phyloP scores from a whole-genome alignment of 2,797 vertebrate species.

The Takifugu rubripes region DNA sequence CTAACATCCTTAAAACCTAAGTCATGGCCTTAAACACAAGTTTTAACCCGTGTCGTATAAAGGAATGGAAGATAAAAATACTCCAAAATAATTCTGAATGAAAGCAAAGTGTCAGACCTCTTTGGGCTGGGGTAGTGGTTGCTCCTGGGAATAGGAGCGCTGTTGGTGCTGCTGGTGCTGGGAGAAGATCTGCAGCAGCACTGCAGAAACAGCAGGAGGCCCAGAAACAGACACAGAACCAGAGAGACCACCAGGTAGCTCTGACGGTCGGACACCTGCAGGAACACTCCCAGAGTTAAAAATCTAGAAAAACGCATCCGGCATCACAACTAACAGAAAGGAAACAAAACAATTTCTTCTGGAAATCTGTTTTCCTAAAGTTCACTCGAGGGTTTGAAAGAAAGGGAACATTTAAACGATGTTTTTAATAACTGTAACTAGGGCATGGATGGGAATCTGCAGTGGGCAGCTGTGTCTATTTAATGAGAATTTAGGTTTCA shows the following conservation, averaged over 20 bases:
- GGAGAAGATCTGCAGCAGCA: conserved; percentile 81
- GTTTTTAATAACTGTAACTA: background rate
- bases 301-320: background rate
- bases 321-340: background rate
- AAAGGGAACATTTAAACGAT: background rate
- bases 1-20: background rate
- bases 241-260: conserved; percentile 89
- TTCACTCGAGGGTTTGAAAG: background rate
- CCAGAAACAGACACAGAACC: conserved; percentile 86
- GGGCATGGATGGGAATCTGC: background rate
- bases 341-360: background rate
- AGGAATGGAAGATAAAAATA: background rate
- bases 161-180: conserved; percentile 65
- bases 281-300: background rate
- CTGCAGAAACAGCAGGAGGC: conserved; percentile 88
- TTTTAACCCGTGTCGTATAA: too few relatives aligned
- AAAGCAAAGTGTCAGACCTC: conserved; percentile 74
- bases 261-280: conserved; percentile 92
- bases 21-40: too few relatives aligned
- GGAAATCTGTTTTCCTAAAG: background rate
- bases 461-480: background rate
- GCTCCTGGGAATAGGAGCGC: conserved; percentile 83
- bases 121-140: conserved; percentile 96
- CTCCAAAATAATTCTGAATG: background rate
- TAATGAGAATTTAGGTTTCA: background rate